Percentiles rank a stretch among this genome's conserved stretches.
Evolutionary conservation across 2,113 vertebrate genomes (phyloP).

Genomic region (Glaucomys volans): DNA sequence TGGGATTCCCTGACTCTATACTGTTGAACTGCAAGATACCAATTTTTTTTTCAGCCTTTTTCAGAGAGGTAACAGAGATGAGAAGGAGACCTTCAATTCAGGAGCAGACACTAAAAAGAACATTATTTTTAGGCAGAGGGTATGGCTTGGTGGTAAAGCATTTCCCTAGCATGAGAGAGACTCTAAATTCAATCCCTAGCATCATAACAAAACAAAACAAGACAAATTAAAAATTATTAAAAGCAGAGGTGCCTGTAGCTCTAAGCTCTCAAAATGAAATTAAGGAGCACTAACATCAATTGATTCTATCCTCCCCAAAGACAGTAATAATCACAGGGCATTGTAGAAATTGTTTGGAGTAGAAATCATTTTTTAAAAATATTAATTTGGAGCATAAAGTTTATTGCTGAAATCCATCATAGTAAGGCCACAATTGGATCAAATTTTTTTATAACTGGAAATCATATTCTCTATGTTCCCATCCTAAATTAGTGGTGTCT

Average conservation of each 20-base stretch:
- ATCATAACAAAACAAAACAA: background rate
- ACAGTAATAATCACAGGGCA: background rate
- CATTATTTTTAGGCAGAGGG: background rate
- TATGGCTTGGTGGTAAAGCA: background rate
- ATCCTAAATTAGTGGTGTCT: background rate
- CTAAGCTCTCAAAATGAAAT: constrained; percentile 14
- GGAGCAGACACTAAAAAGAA: background rate
- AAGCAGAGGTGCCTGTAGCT: background rate
- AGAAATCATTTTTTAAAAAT: constrained; percentile 1
- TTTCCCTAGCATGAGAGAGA: background rate
- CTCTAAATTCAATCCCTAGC: background rate
- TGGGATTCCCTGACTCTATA: background rate
- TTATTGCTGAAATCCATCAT: constrained; percentile 17
- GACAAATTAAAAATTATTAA: background rate
- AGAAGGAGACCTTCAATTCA: background rate
- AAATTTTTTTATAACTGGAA: background rate
- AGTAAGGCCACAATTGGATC: background rate
- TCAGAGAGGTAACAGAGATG: background rate
- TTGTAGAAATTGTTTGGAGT: constrained; percentile 13
- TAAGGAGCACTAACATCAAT: background rate
- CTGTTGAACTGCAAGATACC: background rate
- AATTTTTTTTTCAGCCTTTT: background rate
- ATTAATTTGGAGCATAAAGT: background rate
- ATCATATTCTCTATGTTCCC: background rate
- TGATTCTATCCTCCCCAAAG: background rate